These are phyloP conservation scores for Phlogophora meticulosa DNA, from an alignment of 2,888 invertebrate species.

Conservation along the genomic window DNA sequence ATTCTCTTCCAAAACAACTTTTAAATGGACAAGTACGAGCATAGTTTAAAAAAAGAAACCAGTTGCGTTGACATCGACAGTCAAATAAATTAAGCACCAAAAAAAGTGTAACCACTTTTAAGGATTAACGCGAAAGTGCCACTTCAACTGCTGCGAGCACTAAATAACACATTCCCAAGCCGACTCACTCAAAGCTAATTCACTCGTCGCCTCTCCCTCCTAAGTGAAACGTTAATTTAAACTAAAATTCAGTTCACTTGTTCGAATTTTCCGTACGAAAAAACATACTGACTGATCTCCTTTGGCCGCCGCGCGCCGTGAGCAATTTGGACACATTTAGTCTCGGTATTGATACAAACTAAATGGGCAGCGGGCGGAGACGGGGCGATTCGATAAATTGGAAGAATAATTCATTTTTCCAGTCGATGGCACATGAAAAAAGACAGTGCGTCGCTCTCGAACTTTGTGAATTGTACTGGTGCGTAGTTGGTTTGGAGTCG, in stretches of 20 bases:
- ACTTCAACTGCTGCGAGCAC: constrained; percentile 17
- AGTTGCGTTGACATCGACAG: background rate
- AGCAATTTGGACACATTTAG: constrained; percentile 62
- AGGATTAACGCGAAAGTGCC: constrained; percentile 13
- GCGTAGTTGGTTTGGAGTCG: constrained; percentile 20
- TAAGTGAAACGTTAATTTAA: constrained; percentile 55
- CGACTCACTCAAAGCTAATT: constrained; percentile 27
- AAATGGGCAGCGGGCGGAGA: constrained; percentile 71
- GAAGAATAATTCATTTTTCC: constrained; percentile 88
- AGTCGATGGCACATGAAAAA: constrained; percentile 81
- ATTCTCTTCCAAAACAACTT: no score
- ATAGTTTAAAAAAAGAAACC: background rate
- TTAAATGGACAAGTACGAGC: background rate
- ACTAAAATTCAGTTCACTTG: constrained; percentile 52
- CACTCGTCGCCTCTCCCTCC: constrained; percentile 22
- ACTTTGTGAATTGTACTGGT: constrained; percentile 52
- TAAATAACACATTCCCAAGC: constrained; percentile 38
- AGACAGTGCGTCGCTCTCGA: constrained; percentile 70
- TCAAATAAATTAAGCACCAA: constrained; percentile 1
- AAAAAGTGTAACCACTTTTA: constrained; percentile 18
- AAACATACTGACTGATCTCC: constrained; percentile 48
- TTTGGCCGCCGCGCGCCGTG: constrained; percentile 53
- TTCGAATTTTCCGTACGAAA: constrained; percentile 56
- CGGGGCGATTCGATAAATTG: constrained; percentile 81
- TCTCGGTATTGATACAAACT: constrained; percentile 72